Evolutionary conservation across 2,888 invertebrate genomes (phyloP).

Genomic region (Latrodectus elegans): DNA sequence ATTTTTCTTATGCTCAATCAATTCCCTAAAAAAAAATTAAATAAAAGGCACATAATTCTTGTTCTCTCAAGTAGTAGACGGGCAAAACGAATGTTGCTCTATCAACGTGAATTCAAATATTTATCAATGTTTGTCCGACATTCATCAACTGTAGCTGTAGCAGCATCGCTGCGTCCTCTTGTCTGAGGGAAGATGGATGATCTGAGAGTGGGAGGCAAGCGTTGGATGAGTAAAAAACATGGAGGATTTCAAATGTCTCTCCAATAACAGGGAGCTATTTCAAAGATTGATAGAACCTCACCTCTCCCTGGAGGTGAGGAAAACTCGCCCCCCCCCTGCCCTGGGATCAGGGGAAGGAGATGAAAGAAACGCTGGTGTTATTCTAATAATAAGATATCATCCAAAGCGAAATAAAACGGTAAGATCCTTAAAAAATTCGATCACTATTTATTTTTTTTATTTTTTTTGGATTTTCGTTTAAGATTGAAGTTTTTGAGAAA

Average conservation of each 20-base stretch:
- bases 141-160: conserved; percentile 38
- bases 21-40: neutral
- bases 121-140: conserved; percentile 55
- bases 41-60: neutral
- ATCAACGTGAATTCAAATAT: conserved; percentile 52
- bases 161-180: conserved; percentile 33
- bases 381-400: no score
- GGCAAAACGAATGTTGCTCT: neutral
- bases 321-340: conserved; percentile 15
- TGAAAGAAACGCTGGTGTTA: neutral
- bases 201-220: conserved; percentile 53
- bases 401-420: no score
- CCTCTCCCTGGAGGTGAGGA: conserved; percentile 2
- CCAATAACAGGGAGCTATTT: conserved; percentile 1
- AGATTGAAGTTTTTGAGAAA: no score
- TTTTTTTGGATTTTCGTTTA: no score
- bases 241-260: conserved; percentile 48
- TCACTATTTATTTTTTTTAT: no score
- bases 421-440: no score
- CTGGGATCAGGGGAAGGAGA: conserved; percentile 18
- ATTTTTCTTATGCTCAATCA: neutral
- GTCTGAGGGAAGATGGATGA: conserved; percentile 45
- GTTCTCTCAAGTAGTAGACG: neutral
- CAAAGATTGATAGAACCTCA: conserved; percentile 21
- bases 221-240: conserved; percentile 52